Evolutionary conservation across 1,140 invertebrate species (phyloP), one percentile per base, ranked within the genome.

Genomic region (Musca domestica): DNA sequence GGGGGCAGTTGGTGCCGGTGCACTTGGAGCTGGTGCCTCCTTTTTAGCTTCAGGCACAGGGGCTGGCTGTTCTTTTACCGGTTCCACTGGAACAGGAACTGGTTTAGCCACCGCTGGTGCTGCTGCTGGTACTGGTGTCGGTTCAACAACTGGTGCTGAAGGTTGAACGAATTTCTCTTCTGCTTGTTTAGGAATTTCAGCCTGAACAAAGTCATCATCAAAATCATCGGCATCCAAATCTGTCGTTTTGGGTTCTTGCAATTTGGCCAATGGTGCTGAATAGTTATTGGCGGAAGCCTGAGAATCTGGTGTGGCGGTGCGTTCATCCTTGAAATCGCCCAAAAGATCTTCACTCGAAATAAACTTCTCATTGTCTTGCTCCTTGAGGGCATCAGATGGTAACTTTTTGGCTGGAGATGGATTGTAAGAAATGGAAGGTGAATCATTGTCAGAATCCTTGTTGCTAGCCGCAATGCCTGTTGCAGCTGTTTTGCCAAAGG

Each of bases 341-440:
- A 79, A 61, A 15, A 81, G 68, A 72, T 81, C 79, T 70, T 81
- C 79, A 64, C 79, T 81, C 6, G 80, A 81, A 49, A 79, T 81
- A 30, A 80, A 81, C 56, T 81, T 75, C 46, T 81, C 80, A 70
- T 80, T 78, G 56, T 81, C 78, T 67, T 81, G 77, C 61, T 78
- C 76, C 64, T 81, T 80, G 3, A 79, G 71, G 5, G 80, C 78
- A 70, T 76, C 77, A 25, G 80, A 68, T 64, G 80, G 76, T 46
- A 66, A 52, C 65, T 80, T 80, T 48, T 80, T 80, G 68, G 78
- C 71, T 71, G 80, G 73, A 49, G 73, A 77, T 23, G 78, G 73
- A 64, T 74, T 75, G 27, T 73, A 77, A 20, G 78, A 80, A 22
- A 77, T 72, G 66, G 81, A 75, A 23, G 76, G 77, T 19, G 77